Base-by-base conservation (phyloP, 2,888 invertebrate genomes). In the Synanthedon vespiformis region DNA sequence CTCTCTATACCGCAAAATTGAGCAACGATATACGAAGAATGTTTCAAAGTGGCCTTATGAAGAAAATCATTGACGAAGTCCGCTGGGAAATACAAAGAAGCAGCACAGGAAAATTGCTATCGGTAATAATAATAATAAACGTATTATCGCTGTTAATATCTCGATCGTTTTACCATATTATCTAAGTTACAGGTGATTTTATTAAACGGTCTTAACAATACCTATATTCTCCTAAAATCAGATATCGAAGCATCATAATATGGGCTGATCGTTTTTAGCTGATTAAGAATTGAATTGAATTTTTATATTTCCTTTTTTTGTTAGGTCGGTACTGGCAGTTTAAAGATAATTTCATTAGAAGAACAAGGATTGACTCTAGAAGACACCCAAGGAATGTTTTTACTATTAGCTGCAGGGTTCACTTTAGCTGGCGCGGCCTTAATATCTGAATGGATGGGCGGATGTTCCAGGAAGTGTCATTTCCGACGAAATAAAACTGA, bases 331-430 rank as follows among this genome's bases (percentile, higher is more conserved):
- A 60, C 70, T 12, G 87, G 82, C 2, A 67, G 68, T 0, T 56
- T 90, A 18, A 86, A 84, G 50, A 75, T 80, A 16, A 61, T 77
- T 8, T 73, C 80, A 47, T 85, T 89, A 22, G 91, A 92, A 72
- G 94, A 95, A 67, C 89, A 93, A 56, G 92, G 92, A 18, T 71
- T 95, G n/a, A 92, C 92, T 1, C 78, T 94, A 40, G 94, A 93
- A 63, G 95, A 95, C 57, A 94, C 93, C 0, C 93, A 94, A 77
- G 95, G 95, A 10, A 94, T 94, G 93, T 94, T 94, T 66, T 74
- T 94, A 3, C 82, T 95, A 1, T 81, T 94, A 59, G 92, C 87
- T 4, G 89, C 91, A 48, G 95, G 95, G 0, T 92, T 92, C 66
- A 65, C 92, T 0, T 67, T 92, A 27, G 94, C 91, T 4, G 89